Base-by-base conservation (phyloP, 2,888 invertebrate species). In the Nephrotoma appendiculata region DNA sequence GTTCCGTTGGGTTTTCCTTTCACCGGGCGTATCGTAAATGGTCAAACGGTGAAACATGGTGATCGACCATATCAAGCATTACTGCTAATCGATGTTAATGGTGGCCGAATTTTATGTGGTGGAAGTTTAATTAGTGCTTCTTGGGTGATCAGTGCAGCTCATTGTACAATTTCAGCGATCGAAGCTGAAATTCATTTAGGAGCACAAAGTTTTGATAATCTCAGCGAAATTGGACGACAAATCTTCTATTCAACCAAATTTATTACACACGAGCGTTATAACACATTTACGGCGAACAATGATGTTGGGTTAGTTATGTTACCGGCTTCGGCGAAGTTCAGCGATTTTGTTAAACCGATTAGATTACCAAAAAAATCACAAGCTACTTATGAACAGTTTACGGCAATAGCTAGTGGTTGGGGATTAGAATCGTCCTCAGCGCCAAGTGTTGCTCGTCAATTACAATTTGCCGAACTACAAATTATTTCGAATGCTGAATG, bases 81-180 rank as follows among this genome's bases (percentile, higher is more conserved):
- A 19, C 19, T 85, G 11, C 3, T 44, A 15, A 9, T 85, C 0
- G 19, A n/a, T 19, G 9, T 15, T 15, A 45, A 6, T 19, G 9
- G 89, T 87, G 90, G 89, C 42, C 89, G 90, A 19, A 89, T 90
- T n/a, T 89, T 91, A 5, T 91, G 91, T 71, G 91, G 91, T 5
- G 91, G 91, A 52, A 91, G 91, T 0, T 57, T 91, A 87, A 88
- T 91, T 86, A 89, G 90, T 88, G 89, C 89, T 0, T 89, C 91
- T 45, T 91, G 91, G 91, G 89, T 91, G 9, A 88, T 91, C 15
- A 91, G 92, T 1, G 91, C 91, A 3, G 92, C 90, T 2, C 91
- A 91, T 87, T 91, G 91, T 88, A 89, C 90, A 15, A 44, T 85
- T 44, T 85, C 85, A 45, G 85, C 85, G 3, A 48, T 84, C n/a